Evolutionary conservation across 2,888 invertebrate genomes (phyloP).

Genomic region (Branchipolynoe longqiensis): DNA sequence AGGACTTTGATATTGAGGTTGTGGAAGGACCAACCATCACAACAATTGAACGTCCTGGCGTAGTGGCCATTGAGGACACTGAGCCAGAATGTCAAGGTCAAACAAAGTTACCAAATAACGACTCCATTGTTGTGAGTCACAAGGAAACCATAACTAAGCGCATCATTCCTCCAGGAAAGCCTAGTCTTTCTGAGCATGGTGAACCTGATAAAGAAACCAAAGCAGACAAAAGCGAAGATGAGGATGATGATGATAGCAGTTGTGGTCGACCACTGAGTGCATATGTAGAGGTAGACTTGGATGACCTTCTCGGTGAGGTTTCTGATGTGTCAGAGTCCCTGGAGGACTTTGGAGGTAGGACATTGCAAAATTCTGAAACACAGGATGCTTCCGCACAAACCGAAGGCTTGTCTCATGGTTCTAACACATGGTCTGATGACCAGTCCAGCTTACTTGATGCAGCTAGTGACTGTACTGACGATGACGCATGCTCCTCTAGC

Average conservation of each 20-base stretch:
- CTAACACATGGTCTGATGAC: conserved; percentile 21
- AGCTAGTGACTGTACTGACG: conserved; percentile 43
- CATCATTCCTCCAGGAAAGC: background rate
- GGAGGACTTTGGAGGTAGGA: conserved; percentile 46
- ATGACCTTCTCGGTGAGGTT: conserved; percentile 29
- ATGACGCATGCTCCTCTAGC: conserved; percentile 41
- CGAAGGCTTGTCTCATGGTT: conserved; percentile 32
- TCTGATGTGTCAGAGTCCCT: conserved; percentile 45
- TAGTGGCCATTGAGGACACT: background rate
- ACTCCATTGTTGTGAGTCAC: conserved; percentile 39
- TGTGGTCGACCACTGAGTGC: conserved; percentile 36
- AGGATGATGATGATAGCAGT: conserved; percentile 46
- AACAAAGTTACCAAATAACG: background rate
- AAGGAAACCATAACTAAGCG: conserved; percentile 35
- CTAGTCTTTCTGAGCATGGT: background rate
- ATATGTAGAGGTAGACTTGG: conserved; percentile 35
- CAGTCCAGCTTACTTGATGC: conserved; percentile 23
- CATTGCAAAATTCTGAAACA: background rate
- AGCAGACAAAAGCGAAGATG: conserved; percentile 25
- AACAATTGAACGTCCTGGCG: conserved; percentile 44
- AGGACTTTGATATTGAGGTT: conserved; percentile 57
- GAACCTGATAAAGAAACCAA: background rate
- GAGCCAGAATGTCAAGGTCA: background rate
- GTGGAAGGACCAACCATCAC: conserved; percentile 51
- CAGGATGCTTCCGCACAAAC: conserved; percentile 52